A percentile compares a stretch with the other conserved stretches of the same genome.
phyloP scores from a whole-genome alignment of 2,888 invertebrate species.

The Hypercompe scribonia region DNA sequence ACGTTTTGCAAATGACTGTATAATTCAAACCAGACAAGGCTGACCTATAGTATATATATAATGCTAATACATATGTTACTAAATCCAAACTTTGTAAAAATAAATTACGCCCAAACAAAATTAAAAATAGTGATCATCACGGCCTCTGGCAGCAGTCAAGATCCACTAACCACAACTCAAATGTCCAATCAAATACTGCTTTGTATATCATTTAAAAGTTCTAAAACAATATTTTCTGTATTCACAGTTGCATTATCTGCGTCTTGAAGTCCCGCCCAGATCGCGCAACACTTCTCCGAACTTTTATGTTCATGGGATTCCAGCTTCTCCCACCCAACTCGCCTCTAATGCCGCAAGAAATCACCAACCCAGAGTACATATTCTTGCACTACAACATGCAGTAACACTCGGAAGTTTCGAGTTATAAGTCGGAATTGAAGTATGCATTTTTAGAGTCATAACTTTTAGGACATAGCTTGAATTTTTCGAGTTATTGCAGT shows the following conservation, averaged over 20 bases:
- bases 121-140: too few relatives aligned
- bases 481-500: slow-evolving; percentile 21
- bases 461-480: slow-evolving; percentile 11
- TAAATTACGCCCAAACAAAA: too few relatives aligned
- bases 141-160: too few relatives aligned
- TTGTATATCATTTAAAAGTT: background rate
- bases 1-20: too few relatives aligned
- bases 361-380: slow-evolving; percentile 87
- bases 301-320: slow-evolving; percentile 99
- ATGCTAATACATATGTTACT: too few relatives aligned
- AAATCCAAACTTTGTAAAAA: background rate
- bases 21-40: too few relatives aligned
- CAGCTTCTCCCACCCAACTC: slow-evolving; percentile 94
- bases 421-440: slow-evolving; percentile 41
- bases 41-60: too few relatives aligned
- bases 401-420: slow-evolving; percentile 55
- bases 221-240: slow-evolving; percentile 3
- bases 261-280: slow-evolving; percentile 94
- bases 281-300: slow-evolving; percentile 94
- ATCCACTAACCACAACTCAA: too few relatives aligned
- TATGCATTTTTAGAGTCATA: slow-evolving; percentile 38
- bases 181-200: too few relatives aligned
- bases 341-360: slow-evolving; percentile 79
- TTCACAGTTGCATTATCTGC: slow-evolving; percentile 87
- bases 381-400: slow-evolving; percentile 84